A percentile compares a stretch with the other conserved stretches of the same genome.
phyloP scores from a whole-genome alignment of 2,797 vertebrate species.

The Antrozous pallidus region DNA sequence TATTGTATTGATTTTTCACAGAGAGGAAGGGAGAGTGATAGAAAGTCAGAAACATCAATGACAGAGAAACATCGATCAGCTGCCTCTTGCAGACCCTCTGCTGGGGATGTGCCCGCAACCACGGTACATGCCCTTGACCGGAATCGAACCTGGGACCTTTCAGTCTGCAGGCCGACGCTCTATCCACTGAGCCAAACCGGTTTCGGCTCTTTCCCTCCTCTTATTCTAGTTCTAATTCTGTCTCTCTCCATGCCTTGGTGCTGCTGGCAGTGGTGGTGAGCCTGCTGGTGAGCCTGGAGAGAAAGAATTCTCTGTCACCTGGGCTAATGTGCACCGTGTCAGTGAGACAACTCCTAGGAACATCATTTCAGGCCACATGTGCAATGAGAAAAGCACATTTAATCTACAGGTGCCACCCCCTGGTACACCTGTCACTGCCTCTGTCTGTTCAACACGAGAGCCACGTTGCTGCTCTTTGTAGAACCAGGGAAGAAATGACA shows the following conservation, averaged over 20 bases:
- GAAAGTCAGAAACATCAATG: too few relatives aligned
- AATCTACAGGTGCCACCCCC: not conserved
- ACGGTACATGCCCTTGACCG: too few relatives aligned
- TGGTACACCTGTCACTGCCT: not conserved
- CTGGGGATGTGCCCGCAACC: too few relatives aligned
- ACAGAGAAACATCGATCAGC: too few relatives aligned
- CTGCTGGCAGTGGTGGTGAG: not conserved
- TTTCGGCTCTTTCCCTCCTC: too few relatives aligned
- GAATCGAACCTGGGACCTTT: too few relatives aligned
- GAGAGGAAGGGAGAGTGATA: too few relatives aligned
- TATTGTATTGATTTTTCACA: too few relatives aligned
- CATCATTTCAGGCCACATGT: not conserved
- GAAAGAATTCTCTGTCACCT: not conserved
- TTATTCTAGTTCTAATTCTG: not conserved
- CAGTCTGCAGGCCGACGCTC: too few relatives aligned
- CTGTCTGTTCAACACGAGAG: not conserved
- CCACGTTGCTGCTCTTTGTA: not conserved
- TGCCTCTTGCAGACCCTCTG: too few relatives aligned
- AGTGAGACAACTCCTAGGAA: not conserved
- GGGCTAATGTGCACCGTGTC: not conserved
- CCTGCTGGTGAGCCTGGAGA: not conserved
- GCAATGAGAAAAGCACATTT: not conserved
- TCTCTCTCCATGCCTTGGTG: not conserved
- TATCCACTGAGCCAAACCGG: too few relatives aligned
- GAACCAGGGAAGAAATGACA: not conserved